Base-by-base conservation (phyloP, 37 sponge, comb jelly and placozoan genomes). In the Amphimedon queenslandica region DNA sequence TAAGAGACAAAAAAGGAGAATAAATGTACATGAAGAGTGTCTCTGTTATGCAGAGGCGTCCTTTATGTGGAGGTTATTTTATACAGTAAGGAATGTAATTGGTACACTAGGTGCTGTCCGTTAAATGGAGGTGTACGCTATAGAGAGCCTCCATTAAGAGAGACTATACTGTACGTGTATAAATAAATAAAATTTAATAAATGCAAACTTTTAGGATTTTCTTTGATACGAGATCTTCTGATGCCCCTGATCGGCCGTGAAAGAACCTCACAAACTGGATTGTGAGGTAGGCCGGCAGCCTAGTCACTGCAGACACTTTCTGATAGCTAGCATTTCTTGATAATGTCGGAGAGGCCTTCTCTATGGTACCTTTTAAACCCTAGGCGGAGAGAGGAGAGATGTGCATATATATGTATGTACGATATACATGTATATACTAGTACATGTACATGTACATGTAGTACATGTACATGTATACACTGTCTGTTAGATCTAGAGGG, bases 251-350 rank as follows among this genome's bases (percentile, higher is more conserved):
- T 72, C 79, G 74, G n/a, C 93, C 93, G 1, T 87, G 77, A 71
- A 84, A 92, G 78, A 98, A 98, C 68, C 99, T 64, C 24, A 98
- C 78, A 43, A 86, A 90, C 80, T 98, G 96, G 33, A 98, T 73
- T 3, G 87, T 75, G 40, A 98, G 88, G 80, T 98, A 98, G 42
- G 66, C 90, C 2, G 99, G 99, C 4, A 98, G 71, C 3, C 99
- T 78, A 53, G 77, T 58, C 0, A 98, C 74, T 1, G 42, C 79
- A 3, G 99, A 95, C 77, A 66, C 76, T 75, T 93, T 96, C 30
- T 80, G 78, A 73, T 95, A 98, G n/a, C 61, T 75, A 31, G 93
- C 95, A 79, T 95, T 70, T n/a, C 88, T 40, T 24, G 82, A 88
- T 33, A 98, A 66, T 29, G 85, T 60, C 6, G 91, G 71, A 51